Evolutionary conservation across 2,888 invertebrate species (phyloP).

Genomic region (Homarus gammarus): DNA sequence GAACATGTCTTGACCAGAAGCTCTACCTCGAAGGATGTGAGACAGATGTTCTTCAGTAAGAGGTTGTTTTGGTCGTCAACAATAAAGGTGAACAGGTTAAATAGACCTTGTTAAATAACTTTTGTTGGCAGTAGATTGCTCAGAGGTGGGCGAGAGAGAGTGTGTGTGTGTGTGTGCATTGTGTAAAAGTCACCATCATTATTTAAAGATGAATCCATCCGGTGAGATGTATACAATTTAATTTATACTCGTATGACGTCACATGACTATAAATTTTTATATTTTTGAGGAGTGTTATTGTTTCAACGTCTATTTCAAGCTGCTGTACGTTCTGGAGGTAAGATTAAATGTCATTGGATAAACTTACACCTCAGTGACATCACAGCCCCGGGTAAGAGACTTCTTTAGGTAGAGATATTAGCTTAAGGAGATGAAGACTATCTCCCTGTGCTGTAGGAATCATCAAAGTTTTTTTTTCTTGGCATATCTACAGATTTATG

Average conservation of each 20-base stretch:
- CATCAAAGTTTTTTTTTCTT: background rate
- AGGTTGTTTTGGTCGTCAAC: background rate
- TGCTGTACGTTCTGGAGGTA: too few relatives aligned
- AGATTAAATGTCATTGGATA: too few relatives aligned
- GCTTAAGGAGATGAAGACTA: background rate
- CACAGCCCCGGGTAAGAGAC: too few relatives aligned
- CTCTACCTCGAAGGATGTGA: conserved; percentile 32
- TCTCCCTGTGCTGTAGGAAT: background rate
- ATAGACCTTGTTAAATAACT: background rate
- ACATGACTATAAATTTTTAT: too few relatives aligned
- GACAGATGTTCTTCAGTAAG: conserved; percentile 15
- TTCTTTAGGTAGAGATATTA: background rate
- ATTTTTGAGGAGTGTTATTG: too few relatives aligned
- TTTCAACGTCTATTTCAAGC: too few relatives aligned
- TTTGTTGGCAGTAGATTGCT: background rate
- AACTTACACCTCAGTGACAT: too few relatives aligned
- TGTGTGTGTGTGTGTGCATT: too few relatives aligned
- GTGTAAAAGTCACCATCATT: background rate
- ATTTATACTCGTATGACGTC: background rate
- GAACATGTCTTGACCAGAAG: conserved; percentile 49
- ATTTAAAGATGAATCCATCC: background rate
- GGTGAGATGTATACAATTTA: background rate
- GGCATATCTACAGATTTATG: background rate
- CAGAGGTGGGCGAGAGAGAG: background rate
- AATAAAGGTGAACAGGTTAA: background rate